These are phyloP conservation scores for Unio pictorum DNA, from an alignment of 2,888 invertebrate species.

Conservation along the genomic window DNA sequence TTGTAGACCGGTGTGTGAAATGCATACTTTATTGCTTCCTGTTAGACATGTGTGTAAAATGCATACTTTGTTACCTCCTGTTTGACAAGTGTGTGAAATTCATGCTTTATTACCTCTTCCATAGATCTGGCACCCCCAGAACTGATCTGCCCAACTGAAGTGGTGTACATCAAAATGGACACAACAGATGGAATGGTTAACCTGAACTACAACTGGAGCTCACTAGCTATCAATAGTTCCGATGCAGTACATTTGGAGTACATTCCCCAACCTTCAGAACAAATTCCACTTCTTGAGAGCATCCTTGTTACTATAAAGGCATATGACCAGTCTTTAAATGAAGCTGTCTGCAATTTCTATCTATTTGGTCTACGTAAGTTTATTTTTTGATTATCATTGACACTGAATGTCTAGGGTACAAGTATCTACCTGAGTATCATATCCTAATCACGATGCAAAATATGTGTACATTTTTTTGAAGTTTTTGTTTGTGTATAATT, in stretches of 20 bases:
- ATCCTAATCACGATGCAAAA: not conserved
- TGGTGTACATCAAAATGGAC: conserved; percentile 9
- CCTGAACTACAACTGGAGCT: conserved; percentile 9
- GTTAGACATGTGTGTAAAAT: too few species aligned
- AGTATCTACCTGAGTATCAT: not conserved
- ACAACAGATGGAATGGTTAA: conserved; percentile 5
- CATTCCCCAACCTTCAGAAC: too few species aligned
- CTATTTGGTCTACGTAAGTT: conserved; percentile 48
- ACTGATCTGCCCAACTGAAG: conserved; percentile 40
- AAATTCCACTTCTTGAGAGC: conserved; percentile 9
- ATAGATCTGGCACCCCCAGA: conserved; percentile 48
- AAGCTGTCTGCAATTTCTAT: conserved; percentile 42
- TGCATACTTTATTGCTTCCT: too few species aligned
- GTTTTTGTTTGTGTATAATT: not conserved
- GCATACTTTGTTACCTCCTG: too few species aligned
- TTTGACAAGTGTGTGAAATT: too few species aligned
- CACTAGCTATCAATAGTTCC: not conserved
- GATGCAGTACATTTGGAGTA: not conserved
- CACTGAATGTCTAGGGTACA: not conserved
- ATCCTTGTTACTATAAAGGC: conserved; percentile 40
- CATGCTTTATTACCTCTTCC: conserved; percentile 5
- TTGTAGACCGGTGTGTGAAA: too few species aligned
- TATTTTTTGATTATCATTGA: not conserved
- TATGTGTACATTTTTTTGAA: not conserved
- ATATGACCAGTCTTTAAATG: conserved; percentile 36